Evolutionary conservation across 2,797 vertebrate genomes (phyloP).

Genomic region (Nannoperca obscura): DNA sequence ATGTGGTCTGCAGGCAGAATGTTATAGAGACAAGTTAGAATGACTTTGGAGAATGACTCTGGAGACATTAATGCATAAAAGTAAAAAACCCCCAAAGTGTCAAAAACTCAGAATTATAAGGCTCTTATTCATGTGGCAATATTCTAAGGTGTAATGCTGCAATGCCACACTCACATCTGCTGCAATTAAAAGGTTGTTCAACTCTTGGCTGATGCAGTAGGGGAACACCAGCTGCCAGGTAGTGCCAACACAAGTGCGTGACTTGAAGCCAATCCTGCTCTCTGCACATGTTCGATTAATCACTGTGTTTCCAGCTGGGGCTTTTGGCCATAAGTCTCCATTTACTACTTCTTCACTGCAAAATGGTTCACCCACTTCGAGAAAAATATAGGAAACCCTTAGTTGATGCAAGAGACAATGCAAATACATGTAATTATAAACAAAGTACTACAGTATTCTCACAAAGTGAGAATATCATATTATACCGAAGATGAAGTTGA

Average conservation of each 20-base stretch:
- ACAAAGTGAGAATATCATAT: neutral
- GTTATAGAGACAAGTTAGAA: neutral
- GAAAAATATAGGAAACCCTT: neutral
- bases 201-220: slow-evolving; percentile 62
- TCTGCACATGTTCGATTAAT: slow-evolving; percentile 44
- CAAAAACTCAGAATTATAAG: no score
- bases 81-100: no score
- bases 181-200: slow-evolving; percentile 44
- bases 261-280: slow-evolving; percentile 61
- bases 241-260: slow-evolving; percentile 54
- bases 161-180: slow-evolving; percentile 72
- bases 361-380: accelerated
- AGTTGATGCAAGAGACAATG: neutral
- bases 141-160: no score
- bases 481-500: neutral
- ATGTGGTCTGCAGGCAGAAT: neutral
- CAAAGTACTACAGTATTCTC: neutral
- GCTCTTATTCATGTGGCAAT: no score
- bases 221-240: neutral
- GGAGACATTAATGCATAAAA: neutral
- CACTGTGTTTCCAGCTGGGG: slow-evolving; percentile 63
- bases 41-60: neutral
- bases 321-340: slow-evolving; percentile 61
- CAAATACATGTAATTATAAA: neutral
- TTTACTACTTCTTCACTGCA: neutral